Percentiles rank a stretch among this genome's conserved stretches.
Evolutionary conservation across 1,140 invertebrate species (phyloP).

Genomic region (Drosophila tristis): DNA sequence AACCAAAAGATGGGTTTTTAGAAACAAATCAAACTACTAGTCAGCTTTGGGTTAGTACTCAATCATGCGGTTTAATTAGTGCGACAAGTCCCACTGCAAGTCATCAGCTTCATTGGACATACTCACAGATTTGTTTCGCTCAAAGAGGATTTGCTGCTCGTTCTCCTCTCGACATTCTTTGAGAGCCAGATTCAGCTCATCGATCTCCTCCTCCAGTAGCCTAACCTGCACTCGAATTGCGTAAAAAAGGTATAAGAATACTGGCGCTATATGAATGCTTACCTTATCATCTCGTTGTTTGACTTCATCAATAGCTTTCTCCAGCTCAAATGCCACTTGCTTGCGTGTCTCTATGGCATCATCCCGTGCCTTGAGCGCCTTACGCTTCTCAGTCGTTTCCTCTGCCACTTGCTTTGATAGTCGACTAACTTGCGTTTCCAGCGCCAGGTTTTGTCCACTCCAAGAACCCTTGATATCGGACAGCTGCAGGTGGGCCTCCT

Average conservation of each 20-base stretch:
- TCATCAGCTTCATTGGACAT: constrained; percentile 78
- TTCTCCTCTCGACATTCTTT: constrained; percentile 87
- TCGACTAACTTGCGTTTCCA: constrained; percentile 92
- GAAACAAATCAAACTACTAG: constrained; percentile 18
- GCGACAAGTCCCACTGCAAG: constrained; percentile 64
- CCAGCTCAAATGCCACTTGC: constrained; percentile 88
- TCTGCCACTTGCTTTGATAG: constrained; percentile 92
- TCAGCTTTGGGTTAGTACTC: constrained; percentile 32
- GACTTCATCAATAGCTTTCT: constrained; percentile 89
- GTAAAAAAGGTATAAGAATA: background rate
- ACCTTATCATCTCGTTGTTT: constrained; percentile 90
- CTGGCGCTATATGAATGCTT: background rate
- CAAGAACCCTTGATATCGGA: constrained; percentile 95
- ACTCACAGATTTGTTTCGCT: constrained; percentile 89
- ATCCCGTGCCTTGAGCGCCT: constrained; percentile 89
- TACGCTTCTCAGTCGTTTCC: constrained; percentile 90
- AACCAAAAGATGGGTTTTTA: constrained; percentile 14
- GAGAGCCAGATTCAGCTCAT: constrained; percentile 87
- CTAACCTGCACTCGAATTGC: constrained; percentile 80
- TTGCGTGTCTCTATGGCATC: constrained; percentile 88
- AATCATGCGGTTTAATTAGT: constrained; percentile 32
- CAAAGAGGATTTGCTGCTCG: constrained; percentile 87
- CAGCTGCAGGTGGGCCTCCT: constrained; percentile 93
- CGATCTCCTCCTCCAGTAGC: constrained; percentile 87
- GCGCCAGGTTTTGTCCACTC: constrained; percentile 93